Conservation (phyloP, 2,888 invertebrate species). For the Esperia sulphurella region DNA sequence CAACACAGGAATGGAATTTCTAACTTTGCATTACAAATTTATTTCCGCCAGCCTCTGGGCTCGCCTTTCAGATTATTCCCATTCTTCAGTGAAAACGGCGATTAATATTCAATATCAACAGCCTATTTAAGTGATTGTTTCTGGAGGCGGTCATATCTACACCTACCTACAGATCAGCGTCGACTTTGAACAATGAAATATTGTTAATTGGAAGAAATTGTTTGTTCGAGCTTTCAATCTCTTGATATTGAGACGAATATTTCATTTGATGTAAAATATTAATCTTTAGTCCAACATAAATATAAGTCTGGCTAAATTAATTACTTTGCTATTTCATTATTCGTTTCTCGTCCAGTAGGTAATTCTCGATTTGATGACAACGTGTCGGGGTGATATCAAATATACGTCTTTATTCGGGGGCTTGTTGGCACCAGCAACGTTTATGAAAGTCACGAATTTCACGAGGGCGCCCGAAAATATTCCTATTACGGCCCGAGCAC, state of each 20-base stretch:
- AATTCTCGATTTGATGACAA: not conserved
- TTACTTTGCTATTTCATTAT: not conserved
- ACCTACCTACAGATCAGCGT: slow-evolving; percentile 41
- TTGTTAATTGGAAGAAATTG: slow-evolving; percentile 57
- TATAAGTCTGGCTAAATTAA: slow-evolving; percentile 18
- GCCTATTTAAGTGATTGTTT: slow-evolving; percentile 76
- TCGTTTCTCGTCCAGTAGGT: not conserved
- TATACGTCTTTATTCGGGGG: slow-evolving; percentile 1
- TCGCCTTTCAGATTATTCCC: slow-evolving; percentile 68
- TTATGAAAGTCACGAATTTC: slow-evolving; percentile 66
- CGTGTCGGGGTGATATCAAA: not conserved
- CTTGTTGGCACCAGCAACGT: slow-evolving; percentile 32
- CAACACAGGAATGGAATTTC: slow-evolving; percentile 73
- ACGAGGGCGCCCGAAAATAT: slow-evolving; percentile 58
- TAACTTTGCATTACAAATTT: slow-evolving; percentile 78
- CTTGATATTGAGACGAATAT: slow-evolving; percentile 40
- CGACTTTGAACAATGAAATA: slow-evolving; percentile 53
- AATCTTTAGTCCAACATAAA: slow-evolving; percentile 35
- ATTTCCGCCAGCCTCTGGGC: slow-evolving; percentile 59
- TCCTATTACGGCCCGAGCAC: slow-evolving; percentile 58
- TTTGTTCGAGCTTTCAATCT: slow-evolving; percentile 46
- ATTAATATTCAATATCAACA: slow-evolving; percentile 78
- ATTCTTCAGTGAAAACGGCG: slow-evolving; percentile 72
- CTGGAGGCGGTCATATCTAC: slow-evolving; percentile 35
- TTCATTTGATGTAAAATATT: slow-evolving; percentile 52